Conservation (phyloP, 2,888 invertebrate species). For the Scaptomyza polygonia region DNA sequence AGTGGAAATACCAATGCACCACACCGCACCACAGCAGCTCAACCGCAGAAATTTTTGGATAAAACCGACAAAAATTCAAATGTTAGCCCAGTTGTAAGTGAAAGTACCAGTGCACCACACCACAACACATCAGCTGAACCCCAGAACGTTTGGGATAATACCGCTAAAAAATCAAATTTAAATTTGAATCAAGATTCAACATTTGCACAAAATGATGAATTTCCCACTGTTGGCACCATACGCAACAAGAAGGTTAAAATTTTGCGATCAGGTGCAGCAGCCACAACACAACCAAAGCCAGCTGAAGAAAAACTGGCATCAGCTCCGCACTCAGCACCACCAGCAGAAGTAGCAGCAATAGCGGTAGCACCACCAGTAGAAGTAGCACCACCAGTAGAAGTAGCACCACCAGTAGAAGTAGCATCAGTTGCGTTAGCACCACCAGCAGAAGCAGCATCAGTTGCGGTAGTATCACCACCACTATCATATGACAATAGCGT, state of each 20-base stretch:
- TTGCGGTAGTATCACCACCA: background rate
- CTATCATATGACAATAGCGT: background rate
- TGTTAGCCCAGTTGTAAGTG: conserved; percentile 22
- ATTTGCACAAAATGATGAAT: conserved; percentile 31
- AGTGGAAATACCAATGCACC: conserved; percentile 7
- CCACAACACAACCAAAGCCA: background rate
- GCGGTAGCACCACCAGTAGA: background rate
- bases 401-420: background rate
- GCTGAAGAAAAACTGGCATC: background rate
- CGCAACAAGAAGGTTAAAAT: conserved; percentile 32
- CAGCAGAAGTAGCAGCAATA: background rate
- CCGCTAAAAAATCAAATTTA: background rate
- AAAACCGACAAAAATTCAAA: conserved; percentile 1
- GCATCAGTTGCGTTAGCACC: background rate
- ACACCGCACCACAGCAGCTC: background rate
- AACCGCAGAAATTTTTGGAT: too few species aligned
- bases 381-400: background rate
- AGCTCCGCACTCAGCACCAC: background rate
- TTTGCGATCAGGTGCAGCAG: background rate
- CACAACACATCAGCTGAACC: background rate
- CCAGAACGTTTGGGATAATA: too few species aligned
- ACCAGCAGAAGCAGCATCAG: background rate
- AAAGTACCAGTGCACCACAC: background rate
- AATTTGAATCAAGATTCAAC: background rate
- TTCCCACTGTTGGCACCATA: conserved; percentile 36